These are phyloP conservation scores for Acanthiza pusilla DNA, from an alignment of 2,797 vertebrate genomes.

Conservation along the genomic window DNA sequence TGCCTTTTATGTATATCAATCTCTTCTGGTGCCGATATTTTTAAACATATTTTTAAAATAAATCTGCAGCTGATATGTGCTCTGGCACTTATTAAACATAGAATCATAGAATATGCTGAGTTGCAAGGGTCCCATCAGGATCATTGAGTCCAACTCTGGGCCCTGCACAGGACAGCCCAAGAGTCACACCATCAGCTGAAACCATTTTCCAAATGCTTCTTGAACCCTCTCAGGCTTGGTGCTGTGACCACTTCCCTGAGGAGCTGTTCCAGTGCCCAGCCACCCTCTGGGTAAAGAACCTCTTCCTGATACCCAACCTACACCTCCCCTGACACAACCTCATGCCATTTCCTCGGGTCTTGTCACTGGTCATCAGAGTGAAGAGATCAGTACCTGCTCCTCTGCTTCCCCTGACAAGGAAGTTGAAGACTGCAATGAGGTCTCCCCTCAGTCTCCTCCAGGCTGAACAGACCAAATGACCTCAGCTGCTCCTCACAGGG, in stretches of 20 bases:
- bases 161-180: neutral
- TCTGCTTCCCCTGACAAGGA: neutral
- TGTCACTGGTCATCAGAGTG: neutral
- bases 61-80: neutral
- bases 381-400: neutral
- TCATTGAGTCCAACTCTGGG: neutral
- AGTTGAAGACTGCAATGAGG: neutral
- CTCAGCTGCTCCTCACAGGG: fast-evolving
- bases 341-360: fast-evolving
- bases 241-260: neutral
- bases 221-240: neutral
- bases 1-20: neutral
- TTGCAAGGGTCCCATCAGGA: neutral
- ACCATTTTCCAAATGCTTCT: neutral
- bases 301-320: neutral
- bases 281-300: neutral
- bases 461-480: neutral
- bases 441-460: neutral
- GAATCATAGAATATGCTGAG: neutral
- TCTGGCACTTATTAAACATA: neutral
- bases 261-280: neutral
- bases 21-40: neutral
- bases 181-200: neutral
- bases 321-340: neutral
- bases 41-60: neutral